Base-by-base conservation (phyloP, 2,888 invertebrate species). In the Eutolmus rufibarbis region DNA sequence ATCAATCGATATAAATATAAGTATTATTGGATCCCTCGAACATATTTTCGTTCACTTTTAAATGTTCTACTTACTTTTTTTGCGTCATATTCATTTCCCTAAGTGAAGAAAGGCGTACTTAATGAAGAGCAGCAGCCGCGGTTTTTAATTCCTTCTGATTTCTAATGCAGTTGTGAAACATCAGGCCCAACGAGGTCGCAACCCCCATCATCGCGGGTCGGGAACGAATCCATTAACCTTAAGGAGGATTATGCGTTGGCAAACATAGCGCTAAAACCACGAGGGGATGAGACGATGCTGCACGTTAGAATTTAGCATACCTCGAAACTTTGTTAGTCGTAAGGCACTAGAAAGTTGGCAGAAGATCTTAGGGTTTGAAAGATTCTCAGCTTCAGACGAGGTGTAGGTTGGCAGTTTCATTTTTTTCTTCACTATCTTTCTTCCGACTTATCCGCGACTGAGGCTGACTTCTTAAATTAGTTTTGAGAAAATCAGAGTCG, bases 211-310 rank as follows among this genome's bases (percentile, higher is more conserved):
- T 57, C 23, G 19, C 23, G 82, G 57, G 66, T 23, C 23, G 82
- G 57, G 66, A 82, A 82, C 23, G 82, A 82, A 82, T 82, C 82
- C 82, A 82, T 82, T 82, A 82, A 82, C 82, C 82, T 57, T 82
- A 82, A 82, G 82, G 37, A 57, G 82, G 82, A 82, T 82, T 82
- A 82, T 34, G 82, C 57, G 81, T 8, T 82, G 16, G 19, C 82
- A 81, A 56, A 56, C 81, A 56, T 57, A 82, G 19, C 28, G 57
- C 37, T 37, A 57, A 56, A 37, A 66, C 19, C 16, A 40, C 19
- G 19, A 66, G 57, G 34, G 82, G 57, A 23, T 16, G 82, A 40
- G 43, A 43, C 23, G 28, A 7, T 31, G 34, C 57, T 56, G 82
- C 82, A 82, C n/a, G 57, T 82, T 57, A 82, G 51, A 56, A 66